These are phyloP conservation scores for Carapus acus DNA, from an alignment of 2,797 vertebrate genomes.

Conservation along the genomic window DNA sequence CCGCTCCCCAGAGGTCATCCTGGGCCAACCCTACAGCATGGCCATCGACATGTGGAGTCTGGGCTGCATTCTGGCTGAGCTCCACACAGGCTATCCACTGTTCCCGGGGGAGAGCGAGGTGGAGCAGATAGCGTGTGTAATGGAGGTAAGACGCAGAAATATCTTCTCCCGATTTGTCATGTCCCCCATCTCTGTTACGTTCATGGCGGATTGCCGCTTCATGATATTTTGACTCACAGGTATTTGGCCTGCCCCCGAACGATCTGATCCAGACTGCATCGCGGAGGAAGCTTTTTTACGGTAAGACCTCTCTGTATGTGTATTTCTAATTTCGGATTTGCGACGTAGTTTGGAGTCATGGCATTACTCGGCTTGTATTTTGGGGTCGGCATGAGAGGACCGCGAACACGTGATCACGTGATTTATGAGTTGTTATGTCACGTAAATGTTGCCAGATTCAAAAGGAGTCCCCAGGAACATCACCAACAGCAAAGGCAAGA, in stretches of 20 bases:
- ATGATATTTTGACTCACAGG: slow-evolving; percentile 63
- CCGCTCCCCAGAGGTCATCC: slow-evolving; percentile 90
- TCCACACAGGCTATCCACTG: slow-evolving; percentile 85
- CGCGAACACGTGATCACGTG: neutral
- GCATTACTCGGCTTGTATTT: no score
- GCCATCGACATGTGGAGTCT: slow-evolving; percentile 97
- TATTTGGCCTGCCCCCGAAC: slow-evolving; percentile 85
- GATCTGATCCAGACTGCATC: slow-evolving; percentile 85
- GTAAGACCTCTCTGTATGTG: slow-evolving; percentile 64
- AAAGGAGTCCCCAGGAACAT: slow-evolving; percentile 84
- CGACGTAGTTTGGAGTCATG: neutral
- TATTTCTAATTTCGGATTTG: neutral
- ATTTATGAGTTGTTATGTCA: slow-evolving; percentile 1
- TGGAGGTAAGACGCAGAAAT: slow-evolving; percentile 78
- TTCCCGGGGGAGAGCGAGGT: slow-evolving; percentile 90
- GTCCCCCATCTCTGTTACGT: neutral
- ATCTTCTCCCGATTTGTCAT: neutral
- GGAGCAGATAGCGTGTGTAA: slow-evolving; percentile 92
- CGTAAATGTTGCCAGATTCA: slow-evolving; percentile 74
- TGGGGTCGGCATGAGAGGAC: no score
- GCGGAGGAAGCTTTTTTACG: slow-evolving; percentile 83
- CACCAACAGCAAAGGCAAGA: slow-evolving; percentile 87
- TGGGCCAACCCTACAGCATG: slow-evolving; percentile 88
- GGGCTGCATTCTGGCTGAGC: slow-evolving; percentile 89
- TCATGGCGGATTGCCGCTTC: neutral